These are phyloP conservation scores for Hypselothyrea guttata DNA, from an alignment of 2,888 invertebrate species.

Conservation along the genomic window DNA sequence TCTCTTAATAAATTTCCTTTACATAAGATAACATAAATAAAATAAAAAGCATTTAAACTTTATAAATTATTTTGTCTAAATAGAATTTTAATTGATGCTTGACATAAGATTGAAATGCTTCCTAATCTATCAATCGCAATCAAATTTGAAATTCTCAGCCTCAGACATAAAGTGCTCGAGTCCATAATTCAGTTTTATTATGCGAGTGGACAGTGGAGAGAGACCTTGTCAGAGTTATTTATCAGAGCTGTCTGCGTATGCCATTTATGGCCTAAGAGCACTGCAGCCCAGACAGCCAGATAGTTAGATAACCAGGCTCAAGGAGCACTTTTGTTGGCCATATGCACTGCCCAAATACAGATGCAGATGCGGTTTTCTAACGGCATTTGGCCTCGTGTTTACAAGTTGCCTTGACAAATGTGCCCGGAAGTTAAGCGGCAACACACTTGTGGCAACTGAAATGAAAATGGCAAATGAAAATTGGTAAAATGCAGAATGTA, in stretches of 20 bases:
- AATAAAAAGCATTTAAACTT: too few relatives aligned
- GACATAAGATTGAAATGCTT: too few relatives aligned
- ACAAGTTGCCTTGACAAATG: constrained; percentile 70
- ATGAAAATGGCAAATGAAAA: constrained; percentile 52
- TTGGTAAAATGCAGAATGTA: constrained; percentile 23
- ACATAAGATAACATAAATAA: too few relatives aligned
- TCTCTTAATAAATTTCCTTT: too few relatives aligned
- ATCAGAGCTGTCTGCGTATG: constrained; percentile 61
- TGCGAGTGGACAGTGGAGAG: constrained; percentile 4
- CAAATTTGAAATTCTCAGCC: too few relatives aligned
- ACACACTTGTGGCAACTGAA: constrained; percentile 50
- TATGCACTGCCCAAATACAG: too few relatives aligned
- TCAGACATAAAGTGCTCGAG: constrained; percentile 3
- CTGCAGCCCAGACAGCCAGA: too few relatives aligned
- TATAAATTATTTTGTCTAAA: too few relatives aligned
- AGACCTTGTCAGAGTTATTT: constrained; percentile 48
- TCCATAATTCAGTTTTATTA: neutral
- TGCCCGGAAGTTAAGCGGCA: constrained; percentile 53
- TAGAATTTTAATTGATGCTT: too few relatives aligned
- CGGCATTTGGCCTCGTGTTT: constrained; percentile 57
- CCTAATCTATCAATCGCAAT: too few relatives aligned
- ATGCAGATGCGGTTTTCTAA: constrained; percentile 38
- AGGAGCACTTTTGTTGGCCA: too few relatives aligned
- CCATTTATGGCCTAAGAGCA: constrained; percentile 56
- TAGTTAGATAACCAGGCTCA: too few relatives aligned